Evolutionary conservation across 2,113 vertebrate species (phyloP), one percentile per base, ranked within the genome.

Genomic region (Chitala chitala): DNA sequence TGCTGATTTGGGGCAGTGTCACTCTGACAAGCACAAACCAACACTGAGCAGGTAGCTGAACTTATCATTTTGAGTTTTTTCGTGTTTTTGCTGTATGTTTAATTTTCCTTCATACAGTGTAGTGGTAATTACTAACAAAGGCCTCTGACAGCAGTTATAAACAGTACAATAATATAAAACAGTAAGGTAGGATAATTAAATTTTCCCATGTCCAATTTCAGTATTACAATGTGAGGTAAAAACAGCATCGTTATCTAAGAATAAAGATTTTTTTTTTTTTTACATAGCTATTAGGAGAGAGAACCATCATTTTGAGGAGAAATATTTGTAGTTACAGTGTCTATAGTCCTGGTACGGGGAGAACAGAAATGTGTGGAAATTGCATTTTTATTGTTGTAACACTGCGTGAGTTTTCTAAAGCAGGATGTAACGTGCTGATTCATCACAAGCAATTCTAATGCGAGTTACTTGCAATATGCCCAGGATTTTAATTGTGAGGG

Each of bases 371-470:
- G 26, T 68, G 64, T 68, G 40, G 12, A 42, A 48, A 42, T 22
- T 68, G 64, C 48, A 51, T 58, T 72, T 72, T 58, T 38, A 72
- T 72, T 72, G 70, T 72, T 55, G 51, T 17, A n/a, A 6, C 44
- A 8, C 70, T 26, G 13, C 3, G 58, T n/a, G 46, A 38, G 42
- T 7, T 59, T 13, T 59, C 26, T n/a, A 74, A 65, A 64, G 38
- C 5, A 36, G 33, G 48, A 56, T 29, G 36, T 9, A 66, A 72
- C 74, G 61, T 75, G 77, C 74, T 65, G 74, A 75, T 68, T 72
- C 74, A 71, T 63, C 73, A 75, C 48, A 59, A n/a, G n/a, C n/a
- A n/a, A 68, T 33, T 72, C n/a, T 22, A 68, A 20, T 17, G 31
- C 59, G 31, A 8, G 31, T 15, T 29, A n/a, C n/a, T 63, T n/a